Percentiles rank a stretch among this genome's conserved stretches.
Conservation (phyloP, 2,888 invertebrate species). For the Ophraella communa region DNA sequence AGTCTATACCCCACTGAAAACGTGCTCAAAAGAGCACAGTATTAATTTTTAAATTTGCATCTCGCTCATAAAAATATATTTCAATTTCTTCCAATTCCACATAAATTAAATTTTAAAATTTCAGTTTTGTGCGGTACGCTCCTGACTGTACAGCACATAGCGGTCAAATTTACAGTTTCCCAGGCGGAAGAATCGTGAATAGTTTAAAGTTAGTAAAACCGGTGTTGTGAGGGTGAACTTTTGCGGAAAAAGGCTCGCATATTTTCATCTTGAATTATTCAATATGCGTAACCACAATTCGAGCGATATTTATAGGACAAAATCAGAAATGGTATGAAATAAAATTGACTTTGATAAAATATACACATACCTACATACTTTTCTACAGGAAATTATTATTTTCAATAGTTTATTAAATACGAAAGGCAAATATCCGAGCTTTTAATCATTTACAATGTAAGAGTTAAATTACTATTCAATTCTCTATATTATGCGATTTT, state of each 20-base stretch:
- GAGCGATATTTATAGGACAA: slow-evolving; percentile 21
- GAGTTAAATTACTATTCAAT: neutral
- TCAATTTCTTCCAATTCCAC: neutral
- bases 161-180: slow-evolving; percentile 3
- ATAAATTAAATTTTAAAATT: neutral
- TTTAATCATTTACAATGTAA: neutral
- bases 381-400: neutral
- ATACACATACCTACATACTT: too few species aligned
- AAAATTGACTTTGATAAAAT: slow-evolving; percentile 11
- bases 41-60: too few species aligned
- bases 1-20: too few species aligned
- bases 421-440: neutral
- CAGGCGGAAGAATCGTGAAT: slow-evolving; percentile 15
- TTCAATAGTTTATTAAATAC: neutral
- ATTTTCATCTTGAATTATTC: slow-evolving; percentile 17
- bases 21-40: too few species aligned
- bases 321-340: slow-evolving; percentile 11
- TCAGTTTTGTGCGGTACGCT: neutral
- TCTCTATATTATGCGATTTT: too few species aligned
- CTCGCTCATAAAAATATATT: neutral
- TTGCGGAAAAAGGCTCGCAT: neutral
- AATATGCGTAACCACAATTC: slow-evolving; percentile 12
- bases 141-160: neutral
- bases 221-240: neutral
- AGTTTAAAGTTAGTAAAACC: slow-evolving; percentile 17